These are phyloP conservation scores for Tupaia chinensis DNA, from an alignment of 2,113 vertebrate species.

Conservation along the genomic window DNA sequence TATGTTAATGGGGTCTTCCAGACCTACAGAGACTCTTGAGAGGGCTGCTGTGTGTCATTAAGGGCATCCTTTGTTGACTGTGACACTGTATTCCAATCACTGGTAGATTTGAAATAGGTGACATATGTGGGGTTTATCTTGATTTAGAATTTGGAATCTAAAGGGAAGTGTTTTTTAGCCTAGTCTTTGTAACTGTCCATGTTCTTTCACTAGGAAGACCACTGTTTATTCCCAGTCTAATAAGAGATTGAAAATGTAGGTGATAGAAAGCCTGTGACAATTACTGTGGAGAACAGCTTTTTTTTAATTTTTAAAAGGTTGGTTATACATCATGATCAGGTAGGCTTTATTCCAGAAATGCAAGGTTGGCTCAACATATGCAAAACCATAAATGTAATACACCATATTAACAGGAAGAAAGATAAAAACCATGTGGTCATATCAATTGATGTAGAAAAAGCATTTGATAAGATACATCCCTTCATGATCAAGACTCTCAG, in stretches of 20 bases:
- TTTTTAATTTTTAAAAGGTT: constrained; percentile 1
- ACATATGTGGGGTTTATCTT: background rate
- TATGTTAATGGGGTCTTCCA: background rate
- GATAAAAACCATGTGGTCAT: too few species aligned
- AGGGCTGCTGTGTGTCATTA: background rate
- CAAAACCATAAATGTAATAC: too few species aligned
- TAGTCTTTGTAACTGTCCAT: background rate
- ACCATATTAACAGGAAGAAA: too few species aligned
- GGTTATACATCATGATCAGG: too few species aligned
- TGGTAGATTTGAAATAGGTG: background rate
- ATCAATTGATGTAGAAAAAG: too few species aligned
- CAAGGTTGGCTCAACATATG: too few species aligned
- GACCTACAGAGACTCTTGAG: background rate
- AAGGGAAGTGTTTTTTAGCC: background rate
- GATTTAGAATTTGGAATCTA: background rate
- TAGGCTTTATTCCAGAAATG: too few species aligned
- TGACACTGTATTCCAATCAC: background rate
- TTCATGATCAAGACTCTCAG: too few species aligned
- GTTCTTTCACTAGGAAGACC: background rate
- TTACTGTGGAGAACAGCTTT: background rate
- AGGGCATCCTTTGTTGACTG: background rate
- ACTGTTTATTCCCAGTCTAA: background rate
- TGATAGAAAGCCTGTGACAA: constrained; percentile 2
- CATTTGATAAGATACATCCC: too few species aligned
- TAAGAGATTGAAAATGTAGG: background rate